Evolutionary conservation across 2,888 invertebrate species (phyloP).

Genomic region (Acleris emargana): DNA sequence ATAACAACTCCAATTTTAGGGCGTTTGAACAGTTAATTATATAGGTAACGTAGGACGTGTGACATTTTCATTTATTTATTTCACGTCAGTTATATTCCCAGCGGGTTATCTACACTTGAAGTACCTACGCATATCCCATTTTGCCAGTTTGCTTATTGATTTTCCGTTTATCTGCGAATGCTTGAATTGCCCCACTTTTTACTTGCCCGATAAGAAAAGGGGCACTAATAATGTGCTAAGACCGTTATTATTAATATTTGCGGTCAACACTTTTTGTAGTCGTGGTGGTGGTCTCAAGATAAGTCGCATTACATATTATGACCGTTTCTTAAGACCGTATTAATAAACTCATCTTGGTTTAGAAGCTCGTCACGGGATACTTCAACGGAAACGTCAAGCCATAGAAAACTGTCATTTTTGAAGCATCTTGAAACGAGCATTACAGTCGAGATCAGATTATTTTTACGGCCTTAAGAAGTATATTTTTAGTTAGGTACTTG

Average conservation of each 20-base stretch:
- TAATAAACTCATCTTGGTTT: too few species aligned
- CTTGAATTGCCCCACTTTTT: slow-evolving; percentile 23
- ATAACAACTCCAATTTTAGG: slow-evolving; percentile 16
- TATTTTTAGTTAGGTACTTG: too few species aligned
- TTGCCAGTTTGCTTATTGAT: slow-evolving; percentile 25
- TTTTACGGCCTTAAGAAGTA: not conserved
- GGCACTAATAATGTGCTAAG: not conserved
- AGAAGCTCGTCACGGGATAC: too few species aligned
- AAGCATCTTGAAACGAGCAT: too few species aligned
- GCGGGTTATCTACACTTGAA: slow-evolving; percentile 17
- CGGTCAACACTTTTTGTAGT: slow-evolving; percentile 3
- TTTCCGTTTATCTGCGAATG: slow-evolving; percentile 30
- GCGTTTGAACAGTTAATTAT: slow-evolving; percentile 10
- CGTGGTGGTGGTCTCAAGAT: not conserved
- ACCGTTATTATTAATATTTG: slow-evolving; percentile 6
- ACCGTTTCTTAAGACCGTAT: too few species aligned
- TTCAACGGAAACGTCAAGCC: too few species aligned
- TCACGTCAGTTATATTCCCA: not conserved
- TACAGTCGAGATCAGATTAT: too few species aligned
- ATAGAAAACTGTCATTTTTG: too few species aligned
- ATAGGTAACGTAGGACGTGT: not conserved
- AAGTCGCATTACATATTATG: not conserved
- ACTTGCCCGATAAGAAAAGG: slow-evolving; percentile 26
- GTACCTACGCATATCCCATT: slow-evolving; percentile 6
- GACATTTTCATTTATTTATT: not conserved